Conservation (phyloP, 2,888 invertebrate genomes). For the Sepioteuthis lessoniana region DNA sequence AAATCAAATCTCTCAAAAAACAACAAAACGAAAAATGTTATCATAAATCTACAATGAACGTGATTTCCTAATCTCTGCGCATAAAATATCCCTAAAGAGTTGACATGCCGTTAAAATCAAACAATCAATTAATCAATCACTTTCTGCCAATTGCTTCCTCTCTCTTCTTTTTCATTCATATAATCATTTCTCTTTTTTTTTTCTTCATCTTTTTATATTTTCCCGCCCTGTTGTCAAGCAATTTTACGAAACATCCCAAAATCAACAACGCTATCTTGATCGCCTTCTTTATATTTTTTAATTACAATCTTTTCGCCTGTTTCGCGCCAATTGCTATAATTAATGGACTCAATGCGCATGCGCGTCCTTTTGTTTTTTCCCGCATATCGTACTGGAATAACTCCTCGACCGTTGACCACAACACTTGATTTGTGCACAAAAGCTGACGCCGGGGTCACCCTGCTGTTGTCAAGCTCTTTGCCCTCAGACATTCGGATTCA, state of each 20-base stretch:
- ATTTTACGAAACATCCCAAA: neutral
- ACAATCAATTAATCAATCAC: too few species aligned
- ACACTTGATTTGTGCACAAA: neutral
- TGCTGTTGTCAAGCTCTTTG: neutral
- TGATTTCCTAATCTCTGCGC: too few species aligned
- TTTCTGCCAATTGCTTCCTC: too few species aligned
- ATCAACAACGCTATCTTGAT: neutral
- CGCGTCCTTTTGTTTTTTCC: constrained; percentile 15
- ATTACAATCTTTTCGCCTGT: neutral
- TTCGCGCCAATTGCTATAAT: neutral
- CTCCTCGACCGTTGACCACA: neutral
- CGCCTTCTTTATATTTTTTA: neutral
- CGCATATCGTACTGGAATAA: neutral
- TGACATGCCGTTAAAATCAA: too few species aligned
- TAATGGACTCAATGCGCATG: neutral
- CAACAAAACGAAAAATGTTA: too few species aligned
- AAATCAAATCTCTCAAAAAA: too few species aligned
- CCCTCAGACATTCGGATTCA: neutral
- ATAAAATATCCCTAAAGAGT: too few species aligned
- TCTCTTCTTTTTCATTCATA: too few species aligned
- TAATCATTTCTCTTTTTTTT: neutral
- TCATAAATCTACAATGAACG: too few species aligned
- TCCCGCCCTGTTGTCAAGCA: neutral
- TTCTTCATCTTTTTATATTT: neutral
- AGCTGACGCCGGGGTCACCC: neutral